Evolutionary conservation across 2,113 vertebrate genomes (phyloP).

Genomic region (Cacatua alba): DNA sequence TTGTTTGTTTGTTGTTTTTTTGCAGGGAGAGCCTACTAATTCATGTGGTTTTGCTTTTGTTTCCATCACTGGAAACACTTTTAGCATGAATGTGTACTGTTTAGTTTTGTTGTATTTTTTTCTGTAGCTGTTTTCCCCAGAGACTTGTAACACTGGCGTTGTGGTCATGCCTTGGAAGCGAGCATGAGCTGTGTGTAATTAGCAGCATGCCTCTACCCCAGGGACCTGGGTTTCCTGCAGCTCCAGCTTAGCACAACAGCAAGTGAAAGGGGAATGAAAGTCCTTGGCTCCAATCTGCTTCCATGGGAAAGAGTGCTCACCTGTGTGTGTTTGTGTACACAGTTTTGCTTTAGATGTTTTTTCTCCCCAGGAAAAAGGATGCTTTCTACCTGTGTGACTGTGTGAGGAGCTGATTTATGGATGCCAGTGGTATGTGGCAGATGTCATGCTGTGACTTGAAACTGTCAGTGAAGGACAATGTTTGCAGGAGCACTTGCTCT

Average conservation of each 20-base stretch:
- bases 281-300: background rate
- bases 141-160: background rate
- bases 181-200: background rate
- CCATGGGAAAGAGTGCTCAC: background rate
- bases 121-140: background rate
- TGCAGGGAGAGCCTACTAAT: background rate
- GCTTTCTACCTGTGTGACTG: fast-evolving
- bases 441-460: background rate
- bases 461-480: background rate
- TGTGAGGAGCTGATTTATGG: background rate
- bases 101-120: background rate
- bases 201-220: fast-evolving
- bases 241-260: background rate
- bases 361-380: background rate
- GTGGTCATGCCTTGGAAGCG: background rate
- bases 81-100: background rate
- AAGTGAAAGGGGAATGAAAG: background rate
- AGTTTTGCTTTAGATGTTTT: background rate
- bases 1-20: constrained; percentile 9
- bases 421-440: background rate
- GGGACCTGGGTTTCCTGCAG: background rate
- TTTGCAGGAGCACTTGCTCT: background rate
- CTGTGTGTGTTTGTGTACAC: fast-evolving
- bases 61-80: background rate
- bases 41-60: constrained; percentile 17